phyloP scores from a whole-genome alignment of 2,113 vertebrate species.

The Barnardius zonarius region DNA sequence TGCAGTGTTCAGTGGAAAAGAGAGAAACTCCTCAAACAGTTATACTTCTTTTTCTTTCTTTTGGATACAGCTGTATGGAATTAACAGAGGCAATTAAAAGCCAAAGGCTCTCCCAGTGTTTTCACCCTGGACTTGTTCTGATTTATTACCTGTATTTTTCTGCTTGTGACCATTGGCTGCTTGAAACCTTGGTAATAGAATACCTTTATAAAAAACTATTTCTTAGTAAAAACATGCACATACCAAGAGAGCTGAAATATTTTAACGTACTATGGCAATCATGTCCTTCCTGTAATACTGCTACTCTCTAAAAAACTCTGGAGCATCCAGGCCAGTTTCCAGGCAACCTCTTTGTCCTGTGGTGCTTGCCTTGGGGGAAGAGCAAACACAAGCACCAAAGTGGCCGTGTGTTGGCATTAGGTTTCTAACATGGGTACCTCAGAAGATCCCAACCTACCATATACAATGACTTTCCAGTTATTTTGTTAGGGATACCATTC shows the following conservation, averaged over 20 bases:
- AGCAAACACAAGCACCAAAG: not conserved
- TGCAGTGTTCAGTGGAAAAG: not conserved
- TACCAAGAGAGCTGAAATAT: not conserved
- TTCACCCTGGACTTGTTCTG: not conserved
- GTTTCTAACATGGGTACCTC: not conserved
- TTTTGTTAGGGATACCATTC: not conserved
- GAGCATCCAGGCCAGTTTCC: not conserved
- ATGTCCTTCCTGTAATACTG: not conserved
- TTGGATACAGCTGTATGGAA: too few species aligned
- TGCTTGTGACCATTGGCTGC: not conserved
- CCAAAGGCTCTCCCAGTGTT: not conserved
- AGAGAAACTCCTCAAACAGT: not conserved
- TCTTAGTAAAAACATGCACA: not conserved
- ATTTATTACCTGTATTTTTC: not conserved
- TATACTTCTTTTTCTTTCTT: not conserved
- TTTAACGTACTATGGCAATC: not conserved
- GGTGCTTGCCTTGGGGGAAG: not conserved
- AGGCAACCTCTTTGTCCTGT: not conserved
- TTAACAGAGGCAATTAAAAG: not conserved
- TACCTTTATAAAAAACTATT: not conserved
- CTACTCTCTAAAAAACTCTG: not conserved
- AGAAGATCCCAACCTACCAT: not conserved
- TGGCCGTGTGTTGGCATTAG: not conserved
- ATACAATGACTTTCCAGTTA: not conserved
- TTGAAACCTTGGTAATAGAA: not conserved